These are phyloP conservation scores for Bergia puertoricense DNA, from an alignment of 92 coral and sea anemone genomes.

Conservation along the genomic window DNA sequence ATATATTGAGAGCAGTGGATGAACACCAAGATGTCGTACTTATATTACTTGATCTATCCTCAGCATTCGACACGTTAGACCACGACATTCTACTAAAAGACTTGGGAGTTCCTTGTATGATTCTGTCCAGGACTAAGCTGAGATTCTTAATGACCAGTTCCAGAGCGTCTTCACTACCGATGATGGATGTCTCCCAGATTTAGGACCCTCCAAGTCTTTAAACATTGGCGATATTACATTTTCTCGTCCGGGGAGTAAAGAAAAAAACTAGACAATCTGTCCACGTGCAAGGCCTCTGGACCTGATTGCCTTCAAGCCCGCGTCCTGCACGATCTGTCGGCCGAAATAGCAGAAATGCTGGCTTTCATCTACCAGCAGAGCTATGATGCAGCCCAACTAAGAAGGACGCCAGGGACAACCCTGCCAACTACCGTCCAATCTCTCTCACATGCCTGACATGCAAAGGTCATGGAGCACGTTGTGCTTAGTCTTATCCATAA, in stretches of 20 bases:
- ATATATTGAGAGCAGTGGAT: too few relatives aligned
- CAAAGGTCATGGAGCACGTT: neutral
- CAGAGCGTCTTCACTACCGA: neutral
- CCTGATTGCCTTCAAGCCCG: neutral
- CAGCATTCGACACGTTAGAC: too few relatives aligned
- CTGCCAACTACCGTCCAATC: too few relatives aligned
- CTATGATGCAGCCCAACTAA: neutral
- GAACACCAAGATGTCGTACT: too few relatives aligned
- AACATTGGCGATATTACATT: neutral
- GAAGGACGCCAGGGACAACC: neutral
- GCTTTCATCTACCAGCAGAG: too few relatives aligned
- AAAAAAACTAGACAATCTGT: neutral
- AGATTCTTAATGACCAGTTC: neutral
- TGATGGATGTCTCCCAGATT: too few relatives aligned
- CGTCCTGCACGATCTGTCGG: too few relatives aligned
- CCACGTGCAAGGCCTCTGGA: neutral
- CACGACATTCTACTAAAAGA: too few relatives aligned
- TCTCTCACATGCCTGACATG: too few relatives aligned
- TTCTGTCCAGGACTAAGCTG: neutral
- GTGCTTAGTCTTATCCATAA: neutral
- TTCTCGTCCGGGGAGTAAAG: neutral
- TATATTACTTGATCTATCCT: too few relatives aligned
- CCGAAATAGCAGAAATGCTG: too few relatives aligned
- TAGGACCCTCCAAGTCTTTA: neutral
- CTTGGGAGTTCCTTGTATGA: neutral